These are phyloP conservation scores for Dendronephthya gigantea DNA, from an alignment of 64 coral and sea anemone species.

Conservation along the genomic window DNA sequence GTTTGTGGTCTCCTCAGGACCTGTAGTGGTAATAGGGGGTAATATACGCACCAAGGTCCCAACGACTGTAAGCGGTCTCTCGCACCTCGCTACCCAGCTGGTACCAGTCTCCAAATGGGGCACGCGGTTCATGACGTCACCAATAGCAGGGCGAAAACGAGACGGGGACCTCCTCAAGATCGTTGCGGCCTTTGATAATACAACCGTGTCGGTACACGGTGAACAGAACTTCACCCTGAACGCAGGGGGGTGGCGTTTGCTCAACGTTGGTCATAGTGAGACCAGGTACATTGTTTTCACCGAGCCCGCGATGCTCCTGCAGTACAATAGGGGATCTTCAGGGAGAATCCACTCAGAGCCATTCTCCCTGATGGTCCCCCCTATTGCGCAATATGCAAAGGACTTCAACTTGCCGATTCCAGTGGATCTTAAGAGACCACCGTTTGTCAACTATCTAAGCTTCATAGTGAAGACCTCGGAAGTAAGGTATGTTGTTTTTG, in stretches of 20 bases:
- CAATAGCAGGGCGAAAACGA: background rate
- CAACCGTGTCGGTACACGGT: background rate
- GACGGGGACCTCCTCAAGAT: background rate
- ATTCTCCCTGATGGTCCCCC: background rate
- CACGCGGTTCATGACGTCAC: background rate
- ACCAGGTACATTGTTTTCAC: background rate
- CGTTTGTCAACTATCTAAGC: background rate
- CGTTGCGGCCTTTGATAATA: background rate
- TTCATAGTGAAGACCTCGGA: background rate
- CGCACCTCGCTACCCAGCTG: background rate
- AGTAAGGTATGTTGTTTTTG: background rate
- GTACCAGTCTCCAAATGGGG: background rate
- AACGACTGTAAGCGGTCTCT: background rate
- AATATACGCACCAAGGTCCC: background rate
- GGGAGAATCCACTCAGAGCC: background rate
- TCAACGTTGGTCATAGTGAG: background rate
- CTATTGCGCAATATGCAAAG: background rate
- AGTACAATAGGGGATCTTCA: background rate
- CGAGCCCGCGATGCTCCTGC: background rate
- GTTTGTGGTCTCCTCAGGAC: background rate
- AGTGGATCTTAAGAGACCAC: background rate
- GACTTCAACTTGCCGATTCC: background rate
- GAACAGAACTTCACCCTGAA: background rate
- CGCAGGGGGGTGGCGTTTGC: background rate
- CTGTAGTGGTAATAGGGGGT: background rate